Conservation (phyloP, 2,888 invertebrate genomes). For the Rotaria socialis region DNA sequence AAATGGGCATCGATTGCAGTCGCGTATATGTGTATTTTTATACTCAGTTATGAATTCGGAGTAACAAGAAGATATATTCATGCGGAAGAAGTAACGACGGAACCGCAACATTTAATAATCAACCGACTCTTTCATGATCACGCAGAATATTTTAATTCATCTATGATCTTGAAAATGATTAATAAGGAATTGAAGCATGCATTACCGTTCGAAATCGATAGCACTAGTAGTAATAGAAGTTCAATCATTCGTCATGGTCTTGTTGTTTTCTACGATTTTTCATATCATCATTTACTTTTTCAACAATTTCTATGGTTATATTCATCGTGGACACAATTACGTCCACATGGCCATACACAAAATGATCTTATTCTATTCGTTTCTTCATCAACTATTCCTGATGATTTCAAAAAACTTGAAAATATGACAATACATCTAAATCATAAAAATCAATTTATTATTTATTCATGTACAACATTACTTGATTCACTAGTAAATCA, state of each 20-base stretch:
- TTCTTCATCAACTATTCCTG: background rate
- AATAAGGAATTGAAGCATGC: too few relatives aligned
- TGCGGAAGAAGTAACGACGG: too few relatives aligned
- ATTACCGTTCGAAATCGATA: too few relatives aligned
- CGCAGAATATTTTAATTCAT: too few relatives aligned
- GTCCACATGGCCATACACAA: background rate
- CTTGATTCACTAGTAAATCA: background rate
- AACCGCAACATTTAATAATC: too few relatives aligned
- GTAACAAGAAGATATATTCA: too few relatives aligned
- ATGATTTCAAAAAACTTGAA: background rate
- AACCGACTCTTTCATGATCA: too few relatives aligned
- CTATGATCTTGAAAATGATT: too few relatives aligned
- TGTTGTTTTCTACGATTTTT: conserved; percentile 4
- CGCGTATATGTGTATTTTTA: too few relatives aligned
- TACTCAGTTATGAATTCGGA: too few relatives aligned
- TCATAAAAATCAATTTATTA: background rate
- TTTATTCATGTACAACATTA: background rate
- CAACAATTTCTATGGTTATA: conserved; percentile 17
- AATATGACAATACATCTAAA: background rate
- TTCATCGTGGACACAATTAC: background rate
- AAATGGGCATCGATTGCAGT: too few relatives aligned
- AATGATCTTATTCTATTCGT: background rate
- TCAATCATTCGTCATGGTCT: background rate
- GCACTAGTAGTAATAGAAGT: too few relatives aligned
- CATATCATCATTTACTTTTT: background rate